Evolutionary conservation across 2,797 vertebrate species (phyloP).

Genomic region (Semaprochilodus insignis): DNA sequence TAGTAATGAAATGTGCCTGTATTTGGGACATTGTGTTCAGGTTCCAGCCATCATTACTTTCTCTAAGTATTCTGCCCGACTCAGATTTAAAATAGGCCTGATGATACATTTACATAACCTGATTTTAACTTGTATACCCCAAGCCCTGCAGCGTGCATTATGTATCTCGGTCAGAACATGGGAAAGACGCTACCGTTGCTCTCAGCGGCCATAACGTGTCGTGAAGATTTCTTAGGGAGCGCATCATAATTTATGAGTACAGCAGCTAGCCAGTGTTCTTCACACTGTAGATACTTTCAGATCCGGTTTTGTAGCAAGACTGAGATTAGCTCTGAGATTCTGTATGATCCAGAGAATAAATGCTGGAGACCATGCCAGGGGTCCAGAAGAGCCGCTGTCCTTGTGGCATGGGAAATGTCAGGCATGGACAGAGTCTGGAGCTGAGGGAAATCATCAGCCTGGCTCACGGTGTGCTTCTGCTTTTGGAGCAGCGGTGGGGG

Average conservation of each 20-base stretch:
- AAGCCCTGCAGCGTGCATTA: too few relatives aligned
- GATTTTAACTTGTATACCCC: too few relatives aligned
- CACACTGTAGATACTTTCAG: background rate
- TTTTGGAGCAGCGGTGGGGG: background rate
- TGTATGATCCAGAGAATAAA: background rate
- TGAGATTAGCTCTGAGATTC: background rate
- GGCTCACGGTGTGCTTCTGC: constrained; percentile 15
- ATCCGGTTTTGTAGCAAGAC: background rate
- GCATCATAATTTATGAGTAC: background rate
- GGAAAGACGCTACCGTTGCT: too few relatives aligned
- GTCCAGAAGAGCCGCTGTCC: background rate
- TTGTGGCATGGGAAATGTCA: background rate
- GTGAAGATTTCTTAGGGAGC: background rate
- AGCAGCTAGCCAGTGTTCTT: background rate
- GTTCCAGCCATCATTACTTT: too few relatives aligned
- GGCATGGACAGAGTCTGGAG: background rate
- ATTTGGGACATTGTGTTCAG: too few relatives aligned
- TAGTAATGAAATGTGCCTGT: too few relatives aligned
- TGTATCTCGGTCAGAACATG: too few relatives aligned
- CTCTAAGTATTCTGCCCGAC: too few relatives aligned
- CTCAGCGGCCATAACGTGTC: too few relatives aligned
- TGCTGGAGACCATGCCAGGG: background rate
- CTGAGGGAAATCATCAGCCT: constrained; percentile 20
- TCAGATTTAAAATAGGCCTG: too few relatives aligned
- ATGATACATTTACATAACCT: too few relatives aligned